Evolutionary conservation across 2,888 invertebrate species (phyloP), one percentile per base, ranked within the genome.

Genomic region (Netelia inedita): DNA sequence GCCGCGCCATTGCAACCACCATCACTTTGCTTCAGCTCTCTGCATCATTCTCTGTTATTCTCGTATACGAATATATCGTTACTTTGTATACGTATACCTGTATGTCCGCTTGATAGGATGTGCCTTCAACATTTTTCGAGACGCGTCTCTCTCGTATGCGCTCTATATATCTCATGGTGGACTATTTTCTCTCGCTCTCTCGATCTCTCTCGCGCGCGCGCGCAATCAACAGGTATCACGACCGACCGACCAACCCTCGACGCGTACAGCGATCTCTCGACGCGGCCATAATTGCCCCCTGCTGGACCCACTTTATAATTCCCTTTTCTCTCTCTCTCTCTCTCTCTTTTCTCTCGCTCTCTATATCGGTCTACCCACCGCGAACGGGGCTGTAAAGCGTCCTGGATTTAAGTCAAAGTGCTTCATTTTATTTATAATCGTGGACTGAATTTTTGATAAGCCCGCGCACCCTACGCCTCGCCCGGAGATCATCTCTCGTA

Each of bases 141-240:
- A 71, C 61, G 69, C 19, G 43, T 10, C 55, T 75, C 43, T 57
- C 53, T 16, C 53, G 11, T 53, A 53, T 53, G 8, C 53, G 16
- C 53, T 53, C 53, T 14, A 16, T n/a, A 16, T 53, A 35, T 35
- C 6, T 5, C 35, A 53, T 53, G n/a, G 14, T 53, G 53, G n/a
- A 53, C 14, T 35, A 35, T 35, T 35, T 35, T 35, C 5, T 8
- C 35, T 35, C 35, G 35, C 6, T 35, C 35, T 35, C 8, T 35
- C 35, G 5, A 65, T 76, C 72, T 71, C 2, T 41, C 61, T 55
- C 28, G 16, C 21, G 69, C 61, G 19, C 73, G 53, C 23, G 66
- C 63, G 79, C 85, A 87, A 86, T 86, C 86, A 87, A 87, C 87
- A 87, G 86, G 87, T 87, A 87, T 85, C 79, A 82, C 79, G 79